These are phyloP conservation scores for Amyelois transitella DNA, from an alignment of 1,140 invertebrate species.

Conservation along the genomic window DNA sequence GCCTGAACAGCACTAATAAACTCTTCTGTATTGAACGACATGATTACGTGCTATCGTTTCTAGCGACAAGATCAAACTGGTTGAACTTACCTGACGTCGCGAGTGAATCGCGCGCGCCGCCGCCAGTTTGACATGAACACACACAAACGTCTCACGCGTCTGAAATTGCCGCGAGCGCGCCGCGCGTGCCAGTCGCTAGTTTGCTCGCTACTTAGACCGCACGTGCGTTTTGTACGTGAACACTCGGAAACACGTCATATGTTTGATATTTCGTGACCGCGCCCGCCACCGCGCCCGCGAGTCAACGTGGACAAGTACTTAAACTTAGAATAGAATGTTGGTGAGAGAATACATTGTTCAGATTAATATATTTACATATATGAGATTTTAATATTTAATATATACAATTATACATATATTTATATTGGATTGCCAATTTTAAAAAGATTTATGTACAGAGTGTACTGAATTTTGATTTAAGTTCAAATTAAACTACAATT, in stretches of 20 bases:
- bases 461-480: too few relatives aligned
- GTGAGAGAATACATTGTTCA: too few relatives aligned
- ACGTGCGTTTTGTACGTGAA: conserved; percentile 22
- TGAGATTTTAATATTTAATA: too few relatives aligned
- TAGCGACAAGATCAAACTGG: conserved; percentile 15
- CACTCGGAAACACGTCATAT: conserved; percentile 15
- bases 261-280: conserved; percentile 9
- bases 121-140: conserved; percentile 18
- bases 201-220: conserved; percentile 19
- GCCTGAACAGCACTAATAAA: conserved; percentile 16
- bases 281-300: not conserved
- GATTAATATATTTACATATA: too few relatives aligned
- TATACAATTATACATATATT: too few relatives aligned
- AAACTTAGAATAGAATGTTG: too few relatives aligned
- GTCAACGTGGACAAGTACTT: conserved; percentile 1
- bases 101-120: conserved; percentile 17
- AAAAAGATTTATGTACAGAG: too few relatives aligned
- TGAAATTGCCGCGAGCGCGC: conserved; percentile 14
- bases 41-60: conserved; percentile 14
- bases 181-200: conserved; percentile 9
- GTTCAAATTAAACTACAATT: too few relatives aligned
- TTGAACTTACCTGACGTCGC: conserved; percentile 19
- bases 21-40: conserved; percentile 12
- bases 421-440: too few relatives aligned
- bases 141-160: conserved; percentile 16